Base-by-base conservation (phyloP, 2,797 vertebrate species). In the Malacoctenus gilli region DNA sequence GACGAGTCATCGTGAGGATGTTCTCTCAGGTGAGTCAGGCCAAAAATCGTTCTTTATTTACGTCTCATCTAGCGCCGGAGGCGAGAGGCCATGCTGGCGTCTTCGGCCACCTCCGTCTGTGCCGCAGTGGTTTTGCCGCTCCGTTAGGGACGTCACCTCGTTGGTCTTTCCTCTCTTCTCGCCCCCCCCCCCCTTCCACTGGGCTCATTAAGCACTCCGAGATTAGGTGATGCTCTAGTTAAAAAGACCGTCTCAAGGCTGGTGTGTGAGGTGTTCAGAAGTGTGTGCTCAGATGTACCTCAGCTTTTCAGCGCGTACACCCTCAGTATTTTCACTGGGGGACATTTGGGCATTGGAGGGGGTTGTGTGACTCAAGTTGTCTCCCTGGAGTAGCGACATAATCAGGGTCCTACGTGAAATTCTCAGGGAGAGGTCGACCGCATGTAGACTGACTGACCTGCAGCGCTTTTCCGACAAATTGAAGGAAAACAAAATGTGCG, bases 61-160 rank as follows among this genome's bases (percentile, higher is more conserved):
- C 25, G 37, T 21, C 47, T 41, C 40, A 3, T 2, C 42, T 74
- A 69, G 72, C 52, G 8, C 62, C 50, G 36, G 53, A 43, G 40
- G 25, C 47, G 59, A 55, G 73, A 39, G 30, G 40, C 23, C 66
- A 41, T 4, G 61, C 78, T 63, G 78, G 64, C 69, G 60, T 75
- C 50, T 72, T 54, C 56, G 65, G 75, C 76, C 74, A 62, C 34
- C 30, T 67, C 58, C 22, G n/a, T 64, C 64, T 76, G 69, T 75
- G 53, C 23, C 67, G 44, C 28, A 12, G 20, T 32, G 4, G 30
- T 69, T 75, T 62, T 79, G 65, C 60, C 54, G 67, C 68, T 71
- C 46, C 42, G 37, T 44, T 49, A 43, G 53, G 55, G 58, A 75
- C 58, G 58, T 72, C 69, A 68, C 70, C 60, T 75, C 41, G 16